phyloP scores from a whole-genome alignment of 2,888 invertebrate genomes.

The Octodonta nipae region DNA sequence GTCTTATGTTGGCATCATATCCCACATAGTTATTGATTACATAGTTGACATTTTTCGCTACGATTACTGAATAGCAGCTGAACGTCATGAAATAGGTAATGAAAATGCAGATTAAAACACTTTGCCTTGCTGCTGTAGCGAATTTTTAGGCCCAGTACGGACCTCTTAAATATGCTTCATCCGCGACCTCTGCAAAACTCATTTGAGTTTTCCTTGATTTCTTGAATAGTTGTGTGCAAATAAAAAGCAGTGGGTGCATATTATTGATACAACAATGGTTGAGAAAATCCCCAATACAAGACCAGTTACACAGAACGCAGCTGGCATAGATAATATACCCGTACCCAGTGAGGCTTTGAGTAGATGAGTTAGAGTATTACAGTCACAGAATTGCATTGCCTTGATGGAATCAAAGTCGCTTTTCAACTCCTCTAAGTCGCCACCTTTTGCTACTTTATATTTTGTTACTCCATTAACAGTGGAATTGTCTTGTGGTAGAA shows the following conservation, averaged over 20 bases:
- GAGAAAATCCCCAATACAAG: constrained; percentile 70
- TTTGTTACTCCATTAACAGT: constrained; percentile 41
- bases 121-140: constrained; percentile 48
- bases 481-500: constrained; percentile 58
- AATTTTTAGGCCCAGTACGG: constrained; percentile 54
- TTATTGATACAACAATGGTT: constrained; percentile 69
- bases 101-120: constrained; percentile 67
- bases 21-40: constrained; percentile 48
- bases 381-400: constrained; percentile 56
- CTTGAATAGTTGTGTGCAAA: constrained; percentile 69
- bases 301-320: constrained; percentile 79
- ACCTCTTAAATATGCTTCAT: constrained; percentile 64
- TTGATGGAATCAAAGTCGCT: constrained; percentile 60
- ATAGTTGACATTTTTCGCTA: constrained; percentile 71
- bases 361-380: constrained; percentile 83
- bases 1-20: constrained; percentile 40
- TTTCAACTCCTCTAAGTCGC: constrained; percentile 42
- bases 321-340: constrained; percentile 89
- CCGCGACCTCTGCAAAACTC: constrained; percentile 78
- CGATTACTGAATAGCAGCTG: constrained; percentile 90
- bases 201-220: constrained; percentile 57
- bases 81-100: constrained; percentile 93
- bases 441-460: constrained; percentile 49
- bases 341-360: constrained; percentile 93
- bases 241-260: constrained; percentile 89